Percentiles rank a stretch among this genome's conserved stretches.
Conservation (phyloP, 2,113 vertebrate species). For the Coryphaenoides rupestris region DNA sequence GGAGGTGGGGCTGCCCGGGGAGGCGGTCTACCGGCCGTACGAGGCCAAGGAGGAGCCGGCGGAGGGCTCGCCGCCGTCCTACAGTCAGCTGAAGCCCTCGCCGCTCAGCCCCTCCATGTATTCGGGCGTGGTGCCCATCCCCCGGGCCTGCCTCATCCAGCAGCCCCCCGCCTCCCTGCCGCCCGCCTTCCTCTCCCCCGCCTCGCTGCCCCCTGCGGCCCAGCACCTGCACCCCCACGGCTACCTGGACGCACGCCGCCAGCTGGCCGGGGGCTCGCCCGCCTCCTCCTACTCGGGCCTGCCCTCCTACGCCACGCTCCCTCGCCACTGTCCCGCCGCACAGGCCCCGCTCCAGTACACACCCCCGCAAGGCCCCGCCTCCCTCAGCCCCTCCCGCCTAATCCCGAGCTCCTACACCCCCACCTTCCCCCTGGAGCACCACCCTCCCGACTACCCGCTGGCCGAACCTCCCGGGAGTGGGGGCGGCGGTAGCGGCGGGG, state of each 20-base stretch:
- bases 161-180: slow-evolving; percentile 23
- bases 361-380: slow-evolving; percentile 43
- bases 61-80: slow-evolving; percentile 45
- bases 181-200: no score
- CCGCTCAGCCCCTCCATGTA: slow-evolving; percentile 71
- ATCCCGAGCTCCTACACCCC: slow-evolving; percentile 46
- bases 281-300: slow-evolving; percentile 66
- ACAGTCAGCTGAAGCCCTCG: slow-evolving; percentile 49
- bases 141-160: slow-evolving; percentile 75
- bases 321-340: slow-evolving; percentile 75
- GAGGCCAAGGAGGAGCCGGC: slow-evolving; percentile 51
- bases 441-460: slow-evolving; percentile 55
- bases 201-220: slow-evolving; percentile 29
- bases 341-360: slow-evolving; percentile 63
- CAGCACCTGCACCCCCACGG: slow-evolving; percentile 64
- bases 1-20: slow-evolving; percentile 13
- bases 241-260: slow-evolving; percentile 80
- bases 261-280: slow-evolving; percentile 80
- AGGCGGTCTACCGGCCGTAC: slow-evolving; percentile 52
- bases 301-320: slow-evolving; percentile 86
- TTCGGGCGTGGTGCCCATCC: slow-evolving; percentile 82
- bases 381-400: slow-evolving; percentile 57
- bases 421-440: slow-evolving; percentile 56
- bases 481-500: slow-evolving; percentile 12
- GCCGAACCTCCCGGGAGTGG: slow-evolving; percentile 18